A percentile compares a stretch with the other conserved stretches of the same genome.
These are phyloP conservation scores for Lethenteron reissneri DNA, from an alignment of 2,113 vertebrate genomes.

Conservation along the genomic window DNA sequence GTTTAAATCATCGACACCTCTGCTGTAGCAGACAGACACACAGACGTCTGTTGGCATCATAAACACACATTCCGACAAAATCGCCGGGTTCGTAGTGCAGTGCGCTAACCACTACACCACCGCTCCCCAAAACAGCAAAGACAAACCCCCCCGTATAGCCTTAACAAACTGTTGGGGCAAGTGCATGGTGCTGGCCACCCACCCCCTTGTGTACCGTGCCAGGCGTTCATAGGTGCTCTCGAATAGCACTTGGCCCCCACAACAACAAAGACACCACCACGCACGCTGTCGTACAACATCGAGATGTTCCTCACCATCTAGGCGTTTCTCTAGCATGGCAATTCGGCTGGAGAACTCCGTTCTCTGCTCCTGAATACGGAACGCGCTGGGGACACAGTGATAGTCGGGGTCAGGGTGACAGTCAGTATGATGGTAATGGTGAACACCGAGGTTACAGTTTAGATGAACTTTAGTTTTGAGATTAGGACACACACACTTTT, in stretches of 20 bases:
- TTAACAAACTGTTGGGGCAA: background rate
- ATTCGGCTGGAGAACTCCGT: conserved; percentile 3
- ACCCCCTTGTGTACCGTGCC: background rate
- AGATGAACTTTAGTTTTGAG: too few relatives aligned
- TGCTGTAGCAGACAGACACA: too few relatives aligned
- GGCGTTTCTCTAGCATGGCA: conserved; percentile 5
- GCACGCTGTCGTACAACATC: background rate
- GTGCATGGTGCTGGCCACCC: background rate
- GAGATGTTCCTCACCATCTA: background rate
- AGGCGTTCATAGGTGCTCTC: background rate
- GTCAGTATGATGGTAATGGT: too few relatives aligned
- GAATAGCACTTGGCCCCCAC: background rate
- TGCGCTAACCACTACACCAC: too few relatives aligned
- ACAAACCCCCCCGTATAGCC: too few relatives aligned
- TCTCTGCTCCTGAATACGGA: background rate
- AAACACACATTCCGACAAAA: too few relatives aligned
- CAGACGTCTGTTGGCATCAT: too few relatives aligned
- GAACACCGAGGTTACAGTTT: too few relatives aligned
- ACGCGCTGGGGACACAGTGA: background rate
- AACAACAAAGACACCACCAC: background rate
- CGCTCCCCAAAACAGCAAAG: too few relatives aligned
- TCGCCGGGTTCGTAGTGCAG: too few relatives aligned
- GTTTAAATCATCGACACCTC: too few relatives aligned
- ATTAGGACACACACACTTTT: too few relatives aligned
- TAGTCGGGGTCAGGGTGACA: background rate